Evolutionary conservation across 2,113 vertebrate genomes (phyloP), one percentile per base, ranked within the genome.

Genomic region (Suricata suricatta): DNA sequence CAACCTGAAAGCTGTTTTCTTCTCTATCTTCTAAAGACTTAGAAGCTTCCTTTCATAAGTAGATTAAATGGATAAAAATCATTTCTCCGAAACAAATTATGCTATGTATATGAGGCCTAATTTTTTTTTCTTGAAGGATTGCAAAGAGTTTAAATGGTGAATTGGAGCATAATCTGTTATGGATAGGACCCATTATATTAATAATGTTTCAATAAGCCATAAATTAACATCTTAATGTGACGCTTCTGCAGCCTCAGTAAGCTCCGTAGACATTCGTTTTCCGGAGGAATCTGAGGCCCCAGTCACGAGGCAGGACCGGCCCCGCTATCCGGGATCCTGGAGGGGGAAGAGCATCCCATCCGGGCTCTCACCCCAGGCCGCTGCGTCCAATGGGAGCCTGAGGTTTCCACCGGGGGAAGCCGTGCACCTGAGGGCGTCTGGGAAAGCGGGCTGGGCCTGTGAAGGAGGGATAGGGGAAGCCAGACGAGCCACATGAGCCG

Each of bases 31-130:
- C 50, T 71, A 52, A 50, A 57, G 17, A 69, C 57, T 81, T 82
- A 90, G 84, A 76, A 86, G 76, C 74, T 76, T 87, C 60, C 31
- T 11, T 77, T 86, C 31, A 38, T 29, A 64, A 83, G 27, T 13
- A 87, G 21, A n/a, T 44, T 44, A 72, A 41, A 60, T 88, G 27
- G 27, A 72, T 87, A 87, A 87, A 96, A 96, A 47, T 76, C 38
- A 50, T 17, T 96, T 96, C 35, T 23, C 35, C 71, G 80, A 90
- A 60, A 76, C 50, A 71, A 82, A 87, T 54, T 54, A 14, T 72
- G 3, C 35, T 50, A 14, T 68, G 33, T 87, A 90, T 50, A 33
- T 90, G 52, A 93, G 52, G 29, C 79, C 19, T 52, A 21, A 31
- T 71, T 35, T 29, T 35, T 84, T 31, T 50, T 83, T 16, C 1